A percentile compares a stretch with the other conserved stretches of the same genome.
Conservation (phyloP, 2,797 vertebrate species). For the Eospalax fontanierii region DNA sequence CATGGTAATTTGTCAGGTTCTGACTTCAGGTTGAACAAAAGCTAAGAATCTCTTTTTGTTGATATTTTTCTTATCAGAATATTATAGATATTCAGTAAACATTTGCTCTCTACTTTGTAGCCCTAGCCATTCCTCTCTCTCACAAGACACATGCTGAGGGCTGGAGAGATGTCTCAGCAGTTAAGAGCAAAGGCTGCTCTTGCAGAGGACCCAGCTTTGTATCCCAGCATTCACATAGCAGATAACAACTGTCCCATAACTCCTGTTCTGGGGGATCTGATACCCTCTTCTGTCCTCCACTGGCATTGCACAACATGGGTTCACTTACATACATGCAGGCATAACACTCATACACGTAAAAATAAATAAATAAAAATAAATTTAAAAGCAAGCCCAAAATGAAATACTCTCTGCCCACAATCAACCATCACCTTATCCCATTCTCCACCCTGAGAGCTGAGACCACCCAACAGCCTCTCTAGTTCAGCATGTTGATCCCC, state of each 20-base stretch:
- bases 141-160: not conserved
- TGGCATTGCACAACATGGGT: too few species aligned
- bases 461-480: rapidly evolving
- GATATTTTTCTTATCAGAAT: not conserved
- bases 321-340: too few species aligned
- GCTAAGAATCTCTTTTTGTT: not conserved
- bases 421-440: not conserved
- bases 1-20: not conserved
- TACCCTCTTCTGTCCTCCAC: too few species aligned
- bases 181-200: too few species aligned
- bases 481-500: not conserved
- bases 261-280: too few species aligned
- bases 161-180: too few species aligned
- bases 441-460: not conserved
- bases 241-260: too few species aligned
- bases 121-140: too few species aligned
- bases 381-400: not conserved
- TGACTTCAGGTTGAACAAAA: not conserved
- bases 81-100: not conserved
- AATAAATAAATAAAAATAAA: not conserved
- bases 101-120: not conserved
- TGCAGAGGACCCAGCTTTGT: too few species aligned
- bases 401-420: not conserved
- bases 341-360: too few species aligned
- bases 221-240: too few species aligned